These are phyloP conservation scores for Atta colombica DNA, from an alignment of 1,140 invertebrate species.

Conservation along the genomic window DNA sequence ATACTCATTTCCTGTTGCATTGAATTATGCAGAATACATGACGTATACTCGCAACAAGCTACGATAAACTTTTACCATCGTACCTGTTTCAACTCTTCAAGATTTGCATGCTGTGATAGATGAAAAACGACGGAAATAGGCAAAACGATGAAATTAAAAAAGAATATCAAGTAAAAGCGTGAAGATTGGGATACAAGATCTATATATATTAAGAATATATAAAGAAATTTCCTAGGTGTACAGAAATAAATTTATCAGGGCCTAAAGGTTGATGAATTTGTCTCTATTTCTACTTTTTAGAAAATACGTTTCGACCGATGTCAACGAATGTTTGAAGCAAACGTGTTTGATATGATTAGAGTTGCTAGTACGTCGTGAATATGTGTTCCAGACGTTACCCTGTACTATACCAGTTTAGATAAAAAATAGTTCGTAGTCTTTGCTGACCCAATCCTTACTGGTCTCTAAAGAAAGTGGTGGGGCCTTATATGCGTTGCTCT, in stretches of 20 bases:
- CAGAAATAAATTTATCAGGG: no score
- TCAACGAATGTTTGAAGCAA: neutral
- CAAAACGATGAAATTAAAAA: no score
- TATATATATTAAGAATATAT: no score
- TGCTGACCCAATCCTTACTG: slow-evolving; percentile 21
- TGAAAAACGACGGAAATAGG: neutral
- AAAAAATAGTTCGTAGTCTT: slow-evolving; percentile 43
- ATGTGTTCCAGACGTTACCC: neutral
- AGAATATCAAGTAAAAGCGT: no score
- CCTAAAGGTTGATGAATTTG: no score
- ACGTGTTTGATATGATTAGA: slow-evolving; percentile 11
- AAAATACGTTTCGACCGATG: neutral
- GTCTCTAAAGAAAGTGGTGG: slow-evolving; percentile 36
- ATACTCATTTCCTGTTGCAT: slow-evolving; percentile 2
- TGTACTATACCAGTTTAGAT: slow-evolving; percentile 41
- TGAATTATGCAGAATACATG: slow-evolving; percentile 71
- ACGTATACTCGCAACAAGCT: slow-evolving; percentile 61
- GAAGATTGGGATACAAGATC: no score
- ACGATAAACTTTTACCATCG: slow-evolving; percentile 68
- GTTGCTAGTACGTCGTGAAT: slow-evolving; percentile 4
- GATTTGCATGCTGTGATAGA: slow-evolving; percentile 1
- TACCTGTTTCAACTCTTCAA: slow-evolving; percentile 61
- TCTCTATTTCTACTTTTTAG: no score
- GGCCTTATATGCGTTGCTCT: slow-evolving; percentile 50
- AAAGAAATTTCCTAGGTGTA: no score